A percentile compares a stretch with the other conserved stretches of the same genome.
Conservation (phyloP, 2,797 vertebrate species). For the Scomberomorus guttatus region DNA sequence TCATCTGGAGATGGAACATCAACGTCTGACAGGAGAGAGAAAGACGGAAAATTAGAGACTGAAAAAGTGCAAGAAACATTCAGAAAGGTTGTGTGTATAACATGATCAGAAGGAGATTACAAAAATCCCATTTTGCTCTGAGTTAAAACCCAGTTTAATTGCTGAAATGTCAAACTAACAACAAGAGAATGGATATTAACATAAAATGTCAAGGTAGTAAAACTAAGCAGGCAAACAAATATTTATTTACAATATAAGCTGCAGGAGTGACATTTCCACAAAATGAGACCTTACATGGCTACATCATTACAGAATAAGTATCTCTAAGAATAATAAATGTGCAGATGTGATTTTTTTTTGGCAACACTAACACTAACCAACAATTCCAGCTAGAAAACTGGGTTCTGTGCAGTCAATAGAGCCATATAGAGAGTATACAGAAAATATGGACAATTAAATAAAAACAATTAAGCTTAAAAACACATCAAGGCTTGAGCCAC, state of each 20-base stretch:
- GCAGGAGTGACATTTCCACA: background rate
- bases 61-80: background rate
- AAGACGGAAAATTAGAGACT: background rate
- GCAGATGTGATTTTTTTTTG: too few relatives aligned
- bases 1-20: slow-evolving; percentile 97
- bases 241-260: background rate
- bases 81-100: background rate
- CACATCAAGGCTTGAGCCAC: too few relatives aligned
- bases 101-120: background rate
- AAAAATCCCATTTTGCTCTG: background rate
- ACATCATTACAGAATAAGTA: too few relatives aligned
- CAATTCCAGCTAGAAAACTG: too few relatives aligned
- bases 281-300: too few relatives aligned
- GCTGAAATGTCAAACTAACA: background rate
- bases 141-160: background rate
- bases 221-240: background rate
- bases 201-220: too few relatives aligned
- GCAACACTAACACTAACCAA: too few relatives aligned
- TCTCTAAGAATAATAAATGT: background rate
- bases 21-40: slow-evolving; percentile 86
- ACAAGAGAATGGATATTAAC: too few relatives aligned
- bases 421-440: background rate
- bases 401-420: too few relatives aligned
- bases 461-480: too few relatives aligned
- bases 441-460: too few relatives aligned